Percentiles rank a stretch among this genome's conserved stretches.
Conservation (phyloP, 1,140 invertebrate genomes). For the Drosophila serrata region DNA sequence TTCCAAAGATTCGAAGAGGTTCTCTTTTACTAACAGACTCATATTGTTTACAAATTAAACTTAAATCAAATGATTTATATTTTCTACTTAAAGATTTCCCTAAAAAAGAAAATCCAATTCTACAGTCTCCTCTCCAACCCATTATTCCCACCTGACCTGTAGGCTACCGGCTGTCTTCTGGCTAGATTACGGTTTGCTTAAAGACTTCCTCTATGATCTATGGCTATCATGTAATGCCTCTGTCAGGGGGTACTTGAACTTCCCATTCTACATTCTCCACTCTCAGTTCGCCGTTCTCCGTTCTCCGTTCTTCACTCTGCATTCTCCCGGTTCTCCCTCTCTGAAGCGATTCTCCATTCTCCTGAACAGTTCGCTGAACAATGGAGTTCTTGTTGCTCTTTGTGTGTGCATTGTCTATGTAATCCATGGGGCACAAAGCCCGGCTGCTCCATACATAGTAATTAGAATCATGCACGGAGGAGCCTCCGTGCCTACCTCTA, state of each 20-base stretch:
- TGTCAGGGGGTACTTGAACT: constrained; percentile 69
- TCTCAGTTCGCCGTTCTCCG: neutral
- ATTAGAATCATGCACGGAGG: constrained; percentile 76
- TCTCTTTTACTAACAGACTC: neutral
- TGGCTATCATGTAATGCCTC: constrained; percentile 45
- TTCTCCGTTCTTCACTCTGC: constrained; percentile 1
- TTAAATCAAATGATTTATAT: neutral
- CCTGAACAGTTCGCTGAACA: constrained; percentile 34
- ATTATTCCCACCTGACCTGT: constrained; percentile 2
- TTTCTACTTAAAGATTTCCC: neutral
- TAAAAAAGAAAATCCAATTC: neutral
- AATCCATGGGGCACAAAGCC: constrained; percentile 42
- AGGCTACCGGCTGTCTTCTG: neutral
- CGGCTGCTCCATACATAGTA: constrained; percentile 65
- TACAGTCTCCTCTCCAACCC: neutral
- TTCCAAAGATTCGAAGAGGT: neutral
- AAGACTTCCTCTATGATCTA: constrained; percentile 47
- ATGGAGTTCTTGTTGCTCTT: constrained; percentile 36
- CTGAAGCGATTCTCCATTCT: constrained; percentile 15
- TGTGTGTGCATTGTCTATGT: constrained; percentile 57
- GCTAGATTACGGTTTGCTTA: constrained; percentile 17
- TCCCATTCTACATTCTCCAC: constrained; percentile 35
- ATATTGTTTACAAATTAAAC: neutral
- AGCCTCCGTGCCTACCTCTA: constrained; percentile 28
- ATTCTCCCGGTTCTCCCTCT: constrained; percentile 4